Conservation (phyloP, 2,888 invertebrate species). For the Tuta absoluta region DNA sequence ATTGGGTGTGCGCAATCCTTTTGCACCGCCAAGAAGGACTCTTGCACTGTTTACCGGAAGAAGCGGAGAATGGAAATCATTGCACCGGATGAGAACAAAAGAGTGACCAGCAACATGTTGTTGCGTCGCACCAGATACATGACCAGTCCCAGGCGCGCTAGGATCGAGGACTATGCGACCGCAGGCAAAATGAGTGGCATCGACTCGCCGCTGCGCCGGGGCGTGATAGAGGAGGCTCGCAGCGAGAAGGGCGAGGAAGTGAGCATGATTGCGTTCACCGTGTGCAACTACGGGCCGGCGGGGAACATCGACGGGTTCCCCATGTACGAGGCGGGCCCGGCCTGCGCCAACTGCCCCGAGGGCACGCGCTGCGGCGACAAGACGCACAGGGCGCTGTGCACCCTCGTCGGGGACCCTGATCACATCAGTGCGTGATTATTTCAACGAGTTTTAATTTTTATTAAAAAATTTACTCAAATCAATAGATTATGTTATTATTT, state of each 20-base stretch:
- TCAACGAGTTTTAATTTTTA: too few species aligned
- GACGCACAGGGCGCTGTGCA: conserved; percentile 67
- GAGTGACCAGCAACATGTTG: conserved; percentile 49
- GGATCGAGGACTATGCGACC: conserved; percentile 55
- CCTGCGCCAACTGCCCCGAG: conserved; percentile 67
- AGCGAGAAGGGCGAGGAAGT: conserved; percentile 48
- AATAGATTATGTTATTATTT: too few species aligned
- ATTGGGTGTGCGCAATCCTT: conserved; percentile 71
- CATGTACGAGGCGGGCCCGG: conserved; percentile 65
- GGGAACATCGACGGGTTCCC: conserved; percentile 75
- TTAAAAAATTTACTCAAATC: too few species aligned
- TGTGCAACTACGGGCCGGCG: conserved; percentile 75
- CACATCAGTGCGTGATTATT: too few species aligned
- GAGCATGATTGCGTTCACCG: conserved; percentile 66
- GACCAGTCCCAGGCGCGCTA: conserved; percentile 43
- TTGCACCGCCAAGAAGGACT: conserved; percentile 62
- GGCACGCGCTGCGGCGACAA: conserved; percentile 66
- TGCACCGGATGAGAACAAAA: conserved; percentile 18
- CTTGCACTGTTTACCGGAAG: conserved; percentile 61
- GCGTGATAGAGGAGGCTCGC: conserved; percentile 41
- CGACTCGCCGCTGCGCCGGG: conserved; percentile 64
- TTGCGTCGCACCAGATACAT: conserved; percentile 61
- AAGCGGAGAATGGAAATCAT: conserved; percentile 40
- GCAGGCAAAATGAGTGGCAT: conserved; percentile 37
- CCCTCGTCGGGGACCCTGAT: conserved; percentile 65